Base-by-base conservation (phyloP, 2,113 vertebrate genomes). In the Podocnemis expansa region DNA sequence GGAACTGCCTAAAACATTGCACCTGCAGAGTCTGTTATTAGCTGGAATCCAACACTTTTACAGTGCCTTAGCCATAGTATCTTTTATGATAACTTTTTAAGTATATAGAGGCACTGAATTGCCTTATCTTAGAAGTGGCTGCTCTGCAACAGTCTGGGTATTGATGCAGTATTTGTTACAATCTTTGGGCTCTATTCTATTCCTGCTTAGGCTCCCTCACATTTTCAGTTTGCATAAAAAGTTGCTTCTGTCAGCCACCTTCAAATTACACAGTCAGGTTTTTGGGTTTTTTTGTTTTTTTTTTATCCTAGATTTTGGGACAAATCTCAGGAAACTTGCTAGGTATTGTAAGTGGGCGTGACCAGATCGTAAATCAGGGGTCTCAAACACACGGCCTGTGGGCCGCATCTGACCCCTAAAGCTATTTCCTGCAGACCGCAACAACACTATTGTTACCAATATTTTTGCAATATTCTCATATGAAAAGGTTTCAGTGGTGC, bases 151-250 rank as follows among this genome's bases (percentile, higher is more conserved):
- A 34, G 51, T 70, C 38, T 80, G 27, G 51, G 55, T 84, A 21
- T 78, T 93, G 24, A 6, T 93, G 88, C 84, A 91, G 84, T 76
- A 29, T 86, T 73, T n/a, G 70, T 76, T 31, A 19, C 49, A 86
- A 1, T 43, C 80, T 95, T 85, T 21, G 16, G 11, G 25, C 3
- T 34, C 6, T 80, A 89, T 94, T 47, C 55, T 92, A 1, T 24
- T 25, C 5, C 54, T 0, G 29, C 4, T 54, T 83, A 6, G 55
- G 54, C 85, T 87, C 14, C 43, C 70, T 92, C 75, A 70, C 17
- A 13, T 91, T 93, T 88, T 88, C 34, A n/a, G 19, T 70, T 0
- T 51, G 51, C 51, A 80, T 24, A 27, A 0, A 2, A 63, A 19
- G 9, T 2, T 6, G 5, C 63, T n/a, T 19, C 38, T 3, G 87